These are phyloP conservation scores for Antedon mediterranea DNA, from an alignment of 53 echinoderm and acorn worm species.

Conservation along the genomic window DNA sequence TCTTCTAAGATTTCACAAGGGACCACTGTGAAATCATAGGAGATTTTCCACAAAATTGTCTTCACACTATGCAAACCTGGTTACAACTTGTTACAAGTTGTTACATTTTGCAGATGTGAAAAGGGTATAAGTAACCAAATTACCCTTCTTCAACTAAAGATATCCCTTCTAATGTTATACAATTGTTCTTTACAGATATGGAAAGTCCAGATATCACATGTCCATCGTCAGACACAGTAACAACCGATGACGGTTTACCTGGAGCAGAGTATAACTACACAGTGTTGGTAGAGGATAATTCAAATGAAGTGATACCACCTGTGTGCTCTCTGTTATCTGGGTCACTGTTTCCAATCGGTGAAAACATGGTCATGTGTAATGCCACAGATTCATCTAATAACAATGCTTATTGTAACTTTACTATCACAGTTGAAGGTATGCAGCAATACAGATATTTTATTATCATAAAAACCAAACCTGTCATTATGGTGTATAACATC, in stretches of 20 bases:
- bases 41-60: too few species aligned
- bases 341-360: not conserved
- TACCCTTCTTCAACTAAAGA: too few species aligned
- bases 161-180: too few species aligned
- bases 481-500: too few species aligned
- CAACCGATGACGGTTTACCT: not conserved
- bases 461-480: too few species aligned
- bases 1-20: too few species aligned
- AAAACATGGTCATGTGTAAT: not conserved
- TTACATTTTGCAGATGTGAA: too few species aligned
- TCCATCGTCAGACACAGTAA: not conserved
- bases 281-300: not conserved
- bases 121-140: too few species aligned
- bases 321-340: not conserved
- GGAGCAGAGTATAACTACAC: not conserved
- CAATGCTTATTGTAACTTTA: not conserved
- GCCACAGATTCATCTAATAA: not conserved
- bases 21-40: too few species aligned
- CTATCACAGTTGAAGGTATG: not conserved
- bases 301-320: not conserved
- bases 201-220: not conserved
- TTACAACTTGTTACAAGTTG: too few species aligned
- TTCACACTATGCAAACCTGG: too few species aligned
- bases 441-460: too few species aligned
- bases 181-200: not conserved